Evolutionary conservation across 2,888 invertebrate species (phyloP), one percentile per base, ranked within the genome.

Genomic region (Eudemis profundana): DNA sequence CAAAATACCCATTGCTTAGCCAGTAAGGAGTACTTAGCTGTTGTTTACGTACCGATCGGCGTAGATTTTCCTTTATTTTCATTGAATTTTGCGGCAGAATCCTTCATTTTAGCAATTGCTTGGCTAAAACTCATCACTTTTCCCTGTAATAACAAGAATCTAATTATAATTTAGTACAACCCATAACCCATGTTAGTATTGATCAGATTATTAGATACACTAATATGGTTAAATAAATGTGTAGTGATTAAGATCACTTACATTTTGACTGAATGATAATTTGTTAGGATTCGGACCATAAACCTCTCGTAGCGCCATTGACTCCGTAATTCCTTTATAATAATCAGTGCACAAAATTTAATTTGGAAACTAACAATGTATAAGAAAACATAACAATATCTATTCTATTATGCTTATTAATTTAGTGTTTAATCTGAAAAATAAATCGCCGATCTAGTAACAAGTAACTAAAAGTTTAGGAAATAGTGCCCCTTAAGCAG

Each of bases 21-120:
- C n/a, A n/a, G n/a, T n/a, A n/a, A n/a, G n/a, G n/a, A n/a, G n/a
- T n/a, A n/a, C n/a, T n/a, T n/a, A n/a, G n/a, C n/a, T n/a, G n/a
- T n/a, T n/a, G n/a, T 49, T n/a, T 54, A 78, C 84, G 59, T 79
- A 90, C 90, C 90, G 67, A 91, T 82, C 42, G 91, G 91, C 27
- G 91, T 91, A 44, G 86, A 77, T 77, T 86, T 91, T 17, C 82
- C 68, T 79, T 89, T 89, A 71, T 70, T 84, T 69, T 90, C 91
- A 70, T 75, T 73, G 66, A 75, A 73, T 23, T 87, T 86, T 62
- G 75, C 72, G 12, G 63, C 79, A 76, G 78, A 81, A 62, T 90
- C 90, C 75, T 89, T 91, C 75, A 82, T 79, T 80, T 86, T 89
- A 49, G 73, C 64, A 70, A 83, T 84, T 51, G 75, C 79, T 76